Conservation (phyloP, 2,888 invertebrate species). For the Nipponacmea schrenckii region DNA sequence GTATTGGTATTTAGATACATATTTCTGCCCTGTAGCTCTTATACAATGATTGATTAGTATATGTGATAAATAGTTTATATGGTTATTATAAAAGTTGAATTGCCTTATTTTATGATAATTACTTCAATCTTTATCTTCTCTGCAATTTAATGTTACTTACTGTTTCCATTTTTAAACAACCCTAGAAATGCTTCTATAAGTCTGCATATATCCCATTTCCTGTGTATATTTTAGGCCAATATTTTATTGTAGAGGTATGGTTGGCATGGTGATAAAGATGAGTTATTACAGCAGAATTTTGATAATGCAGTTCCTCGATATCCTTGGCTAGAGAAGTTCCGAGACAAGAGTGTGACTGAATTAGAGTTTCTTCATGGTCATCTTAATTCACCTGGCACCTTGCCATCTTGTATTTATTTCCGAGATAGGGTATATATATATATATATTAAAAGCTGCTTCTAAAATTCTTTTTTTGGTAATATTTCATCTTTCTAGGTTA, state of each 20-base stretch:
- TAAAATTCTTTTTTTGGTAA: conserved; percentile 1
- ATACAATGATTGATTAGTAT: too few species aligned
- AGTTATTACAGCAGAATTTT: conserved; percentile 57
- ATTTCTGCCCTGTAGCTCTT: too few species aligned
- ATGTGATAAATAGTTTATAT: too few species aligned
- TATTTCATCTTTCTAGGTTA: too few species aligned
- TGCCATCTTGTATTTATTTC: conserved; percentile 58
- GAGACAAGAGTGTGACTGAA: conserved; percentile 63
- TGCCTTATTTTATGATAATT: too few species aligned
- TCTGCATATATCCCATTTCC: too few species aligned
- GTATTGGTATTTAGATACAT: too few species aligned
- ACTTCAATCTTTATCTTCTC: too few species aligned
- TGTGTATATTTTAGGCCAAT: not conserved
- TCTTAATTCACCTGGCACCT: conserved; percentile 56
- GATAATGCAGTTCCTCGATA: conserved; percentile 55
- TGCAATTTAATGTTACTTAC: too few species aligned
- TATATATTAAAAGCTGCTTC: not conserved
- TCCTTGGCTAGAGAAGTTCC: conserved; percentile 53
- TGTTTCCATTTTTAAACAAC: too few species aligned
- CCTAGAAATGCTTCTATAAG: too few species aligned
- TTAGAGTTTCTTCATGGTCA: conserved; percentile 63
- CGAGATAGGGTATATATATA: conserved; percentile 50
- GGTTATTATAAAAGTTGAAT: too few species aligned
- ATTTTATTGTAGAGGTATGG: conserved; percentile 58
- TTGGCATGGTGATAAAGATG: conserved; percentile 60